Base-by-base conservation (phyloP, 2,797 vertebrate species). In the Pteropus rufus region DNA sequence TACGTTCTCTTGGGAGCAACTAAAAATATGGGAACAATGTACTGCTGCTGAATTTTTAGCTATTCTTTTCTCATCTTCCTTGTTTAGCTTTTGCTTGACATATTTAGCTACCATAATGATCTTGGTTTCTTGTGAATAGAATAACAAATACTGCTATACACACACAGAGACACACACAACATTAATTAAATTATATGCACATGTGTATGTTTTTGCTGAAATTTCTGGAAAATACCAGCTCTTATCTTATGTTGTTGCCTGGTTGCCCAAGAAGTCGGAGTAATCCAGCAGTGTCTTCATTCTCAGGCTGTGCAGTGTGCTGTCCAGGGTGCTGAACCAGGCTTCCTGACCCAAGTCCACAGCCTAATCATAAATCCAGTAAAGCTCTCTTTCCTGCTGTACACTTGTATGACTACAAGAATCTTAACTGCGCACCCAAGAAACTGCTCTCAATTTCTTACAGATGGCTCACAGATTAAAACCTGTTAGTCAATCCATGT, bases 301-400 rank as follows among this genome's bases (percentile, higher is more conserved):
- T 11, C 16, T 7, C 10, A 12, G 56, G 7, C 3, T 15, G 4
- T 10, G 5, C 0, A 0, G 5, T 49, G 49, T 49, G 49, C 49
- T 49, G 49, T 49, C 49, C 49, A 60, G 3, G 67, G 96, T 97
- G 1, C 94, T 97, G 93, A 97, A 93, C 1, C 18, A 72, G 12
- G 0, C 7, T 75, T 29, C 8, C 2, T 18, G 19, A 64, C 23
- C 34, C 9, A 46, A 23, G 16, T 34, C 3, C 36, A 39, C 1
- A 39, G 15, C 8, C 10, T 62, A n/a, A 39, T 7, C 14, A 29
- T 9, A 10, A 84, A 64, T 94, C 34, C 49, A 54, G 19, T 14
- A 89, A 86, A 77, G 7, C 4, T 70, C 14, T 70, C 7, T 81
- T 46, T 39, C 10, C 5, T 19, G 7, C 4, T 81, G 34, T 65